Conservation (phyloP, 2,797 vertebrate genomes). For the Pantherophis vulpinus region DNA sequence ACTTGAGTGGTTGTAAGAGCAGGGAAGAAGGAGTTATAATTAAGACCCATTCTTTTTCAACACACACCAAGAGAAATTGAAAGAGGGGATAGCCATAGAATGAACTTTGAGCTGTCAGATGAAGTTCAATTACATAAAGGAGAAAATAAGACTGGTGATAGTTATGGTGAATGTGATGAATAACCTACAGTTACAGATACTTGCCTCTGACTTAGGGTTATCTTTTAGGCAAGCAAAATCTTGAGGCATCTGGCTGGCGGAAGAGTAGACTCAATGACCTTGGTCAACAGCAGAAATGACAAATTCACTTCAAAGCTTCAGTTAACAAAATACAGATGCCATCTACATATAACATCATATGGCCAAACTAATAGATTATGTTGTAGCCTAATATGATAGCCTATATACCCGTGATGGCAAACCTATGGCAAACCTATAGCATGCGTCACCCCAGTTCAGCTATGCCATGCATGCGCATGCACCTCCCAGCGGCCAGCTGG, state of each 20-base stretch:
- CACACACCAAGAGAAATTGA: slow-evolving; percentile 12
- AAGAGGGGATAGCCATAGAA: slow-evolving; percentile 20
- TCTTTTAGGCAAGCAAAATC: neutral
- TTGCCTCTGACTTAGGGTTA: neutral
- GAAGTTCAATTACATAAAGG: slow-evolving; percentile 19
- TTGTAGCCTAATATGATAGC: neutral
- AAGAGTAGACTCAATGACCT: neutral
- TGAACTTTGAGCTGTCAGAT: slow-evolving; percentile 39
- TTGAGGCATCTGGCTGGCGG: too few relatives aligned
- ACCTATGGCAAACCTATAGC: too few relatives aligned
- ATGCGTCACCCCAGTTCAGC: too few relatives aligned
- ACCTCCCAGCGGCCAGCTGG: too few relatives aligned
- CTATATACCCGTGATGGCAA: neutral
- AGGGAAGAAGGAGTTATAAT: slow-evolving; percentile 31
- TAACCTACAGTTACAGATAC: neutral
- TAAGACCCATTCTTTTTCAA: slow-evolving; percentile 22
- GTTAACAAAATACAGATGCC: neutral
- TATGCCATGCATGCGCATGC: too few relatives aligned
- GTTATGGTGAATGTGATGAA: neutral
- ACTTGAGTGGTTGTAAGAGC: slow-evolving; percentile 26
- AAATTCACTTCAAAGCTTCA: neutral
- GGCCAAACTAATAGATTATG: neutral
- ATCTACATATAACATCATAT: neutral
- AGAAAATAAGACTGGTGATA: neutral
- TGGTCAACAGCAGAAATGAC: neutral